These are phyloP conservation scores for Siderastrea radians DNA, from an alignment of 92 coral and sea anemone species.

Conservation along the genomic window DNA sequence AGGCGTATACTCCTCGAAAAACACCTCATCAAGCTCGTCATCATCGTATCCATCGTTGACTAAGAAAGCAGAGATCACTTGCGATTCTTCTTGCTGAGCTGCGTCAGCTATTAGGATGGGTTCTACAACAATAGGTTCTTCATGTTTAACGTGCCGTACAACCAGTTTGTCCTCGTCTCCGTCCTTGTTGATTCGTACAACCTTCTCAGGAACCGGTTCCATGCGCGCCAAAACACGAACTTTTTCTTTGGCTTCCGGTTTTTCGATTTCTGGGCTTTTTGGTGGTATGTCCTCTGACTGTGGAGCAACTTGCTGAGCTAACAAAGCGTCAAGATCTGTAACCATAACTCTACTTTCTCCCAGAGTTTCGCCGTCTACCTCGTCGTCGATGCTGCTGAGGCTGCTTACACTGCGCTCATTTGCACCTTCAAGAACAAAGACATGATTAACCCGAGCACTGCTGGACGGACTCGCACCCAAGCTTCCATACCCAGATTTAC, in stretches of 20 bases:
- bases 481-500: conserved; percentile 40
- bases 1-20: conserved; percentile 42
- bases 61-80: conserved; percentile 61
- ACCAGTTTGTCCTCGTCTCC: conserved; percentile 11
- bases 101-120: conserved; percentile 31
- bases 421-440: conserved; percentile 9
- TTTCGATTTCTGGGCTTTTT: conserved; percentile 8
- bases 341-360: conserved; percentile 59
- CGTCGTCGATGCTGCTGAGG: conserved; percentile 24
- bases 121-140: conserved; percentile 35
- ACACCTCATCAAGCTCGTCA: conserved; percentile 87
- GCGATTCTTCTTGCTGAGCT: conserved; percentile 25
- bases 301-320: conserved; percentile 19
- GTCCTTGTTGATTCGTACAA: conserved; percentile 11
- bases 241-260: conserved; percentile 27
- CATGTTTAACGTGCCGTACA: conserved; percentile 23
- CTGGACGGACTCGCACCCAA: not conserved
- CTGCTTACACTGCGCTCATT: conserved; percentile 40
- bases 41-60: conserved; percentile 76
- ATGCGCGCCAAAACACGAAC: conserved; percentile 37
- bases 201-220: conserved; percentile 35
- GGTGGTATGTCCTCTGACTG: not conserved
- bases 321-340: conserved; percentile 63
- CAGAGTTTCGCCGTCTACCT: conserved; percentile 20
- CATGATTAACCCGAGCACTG: not conserved